Evolutionary conservation across 1,140 invertebrate genomes (phyloP), one percentile per base, ranked within the genome.

Genomic region (Cydia fagiglandana): DNA sequence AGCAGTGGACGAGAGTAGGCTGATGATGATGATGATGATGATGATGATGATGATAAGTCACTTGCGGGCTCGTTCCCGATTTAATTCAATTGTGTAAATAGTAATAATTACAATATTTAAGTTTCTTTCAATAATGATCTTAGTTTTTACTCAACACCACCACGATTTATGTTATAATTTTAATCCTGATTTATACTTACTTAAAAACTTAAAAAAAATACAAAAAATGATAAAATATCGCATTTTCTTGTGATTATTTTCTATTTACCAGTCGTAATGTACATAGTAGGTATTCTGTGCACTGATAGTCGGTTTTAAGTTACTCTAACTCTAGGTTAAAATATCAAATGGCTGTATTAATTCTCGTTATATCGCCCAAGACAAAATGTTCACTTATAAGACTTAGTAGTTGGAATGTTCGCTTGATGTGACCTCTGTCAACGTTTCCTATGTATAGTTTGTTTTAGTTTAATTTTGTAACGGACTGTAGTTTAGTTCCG

Each of bases 261-360:
- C 75, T 76, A 78, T 75, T 86, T 88, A 86, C 80, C 83, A 87
- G 81, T 88, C 79, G 82, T 86, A 76, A 75, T 91, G 88, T 92
- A 92, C 77, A 89, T 92, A 90, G 79, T 85, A 87, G 81, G 64
- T 87, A 88, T 82, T 89, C 84, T 83, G 81, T 88, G 89, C 89
- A 92, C 89, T 92, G 88, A 90, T 89, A 86, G 83, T 87, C 79
- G 78, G 81, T 80, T 86, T 88, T 91, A 90, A 89, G 88, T 89
- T 90, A 88, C 78, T 83, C 73, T 84, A 82, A 84, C 75, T 77
- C 81, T 88, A 88, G 85, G 38, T 83, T 77, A 82, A 84, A 84
- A 85, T 85, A 84, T 83, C 68, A 86, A 84, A 89, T 88, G 87
- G 88, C 89, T 91, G 89, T 92, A 88, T 88, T 75, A 75, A 81